Evolutionary conservation across 2,888 invertebrate species (phyloP).

Genomic region (Tipula confusa): DNA sequence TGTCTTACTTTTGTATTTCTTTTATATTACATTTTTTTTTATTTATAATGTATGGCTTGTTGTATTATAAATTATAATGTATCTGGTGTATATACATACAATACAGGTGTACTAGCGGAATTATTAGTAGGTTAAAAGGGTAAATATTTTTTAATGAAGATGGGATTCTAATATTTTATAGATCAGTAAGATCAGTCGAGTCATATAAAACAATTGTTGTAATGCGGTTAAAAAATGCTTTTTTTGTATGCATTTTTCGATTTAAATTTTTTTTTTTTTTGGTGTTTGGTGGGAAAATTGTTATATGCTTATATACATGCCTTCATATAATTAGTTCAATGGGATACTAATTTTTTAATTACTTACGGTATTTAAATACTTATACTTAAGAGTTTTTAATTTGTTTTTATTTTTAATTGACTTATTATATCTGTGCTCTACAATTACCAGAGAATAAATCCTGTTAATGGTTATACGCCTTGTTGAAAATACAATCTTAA

Average conservation of each 20-base stretch:
- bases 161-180: conserved; percentile 12
- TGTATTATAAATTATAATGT: no score
- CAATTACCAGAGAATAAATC: no score
- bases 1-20: not conserved
- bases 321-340: no score
- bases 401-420: no score
- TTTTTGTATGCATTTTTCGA: not conserved
- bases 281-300: not conserved
- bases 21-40: not conserved
- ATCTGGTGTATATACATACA: not conserved
- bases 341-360: no score
- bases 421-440: no score
- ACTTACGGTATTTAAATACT: no score
- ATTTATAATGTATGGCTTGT: not conserved
- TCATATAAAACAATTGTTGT: not conserved
- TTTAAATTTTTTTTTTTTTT: no score
- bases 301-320: no score
- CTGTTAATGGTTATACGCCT: no score
- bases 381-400: no score
- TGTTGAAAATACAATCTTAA: no score
- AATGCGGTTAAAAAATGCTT: not conserved
- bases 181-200: not conserved
- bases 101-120: conserved; percentile 1
- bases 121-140: conserved; percentile 12
- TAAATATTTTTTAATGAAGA: conserved; percentile 20